Base-by-base conservation (phyloP, 2,888 invertebrate species). In the Drosophila cognata region DNA sequence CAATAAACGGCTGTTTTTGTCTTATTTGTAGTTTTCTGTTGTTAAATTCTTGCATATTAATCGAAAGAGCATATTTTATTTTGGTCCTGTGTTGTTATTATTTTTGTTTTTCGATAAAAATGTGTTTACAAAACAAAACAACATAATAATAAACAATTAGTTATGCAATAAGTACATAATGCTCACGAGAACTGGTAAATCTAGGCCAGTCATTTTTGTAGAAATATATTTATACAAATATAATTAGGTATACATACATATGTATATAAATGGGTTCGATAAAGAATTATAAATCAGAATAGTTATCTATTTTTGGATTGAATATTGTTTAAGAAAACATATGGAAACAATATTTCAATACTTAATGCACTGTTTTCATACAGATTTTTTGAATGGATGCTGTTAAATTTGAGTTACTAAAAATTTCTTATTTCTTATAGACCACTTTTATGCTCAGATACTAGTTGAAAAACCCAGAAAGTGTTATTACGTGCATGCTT, bases 1-100 rank as follows among this genome's bases (percentile, higher is more conserved):
- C 16, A 16, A 18, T 18, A 41, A 8, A 18, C n/a, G 13, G 52
- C 36, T 62, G 52, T 62, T 51, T n/a, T 33, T 66, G 7, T 52
- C 21, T 21, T 21, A 31, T 13, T 25, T 13, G 36, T 25, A 46
- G 62, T 48, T 29, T 28, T 18, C 10, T 56, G 38, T 64, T 65
- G 41, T 43, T 51, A 5, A 51, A 35, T 29, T 57, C 35, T 57
- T 66, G 68, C 57, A 36, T 43, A 25, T 25, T 31, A 55, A 55
- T 61, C n/a, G 55, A 18, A 13, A 6, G 11, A 6, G 13, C 50
- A 41, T 25, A 41, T 38, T 11, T 55, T 29, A 51, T 51, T 35
- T 48, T 33, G 38, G 5, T 13, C 16, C 55, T 31, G 64, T 64
- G 51, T 55, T 31, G 64, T 50, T 57, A 51, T 25, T 56, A n/a